These are phyloP conservation scores for Ooceraea biroi DNA, from an alignment of 1,140 invertebrate species.

Conservation along the genomic window DNA sequence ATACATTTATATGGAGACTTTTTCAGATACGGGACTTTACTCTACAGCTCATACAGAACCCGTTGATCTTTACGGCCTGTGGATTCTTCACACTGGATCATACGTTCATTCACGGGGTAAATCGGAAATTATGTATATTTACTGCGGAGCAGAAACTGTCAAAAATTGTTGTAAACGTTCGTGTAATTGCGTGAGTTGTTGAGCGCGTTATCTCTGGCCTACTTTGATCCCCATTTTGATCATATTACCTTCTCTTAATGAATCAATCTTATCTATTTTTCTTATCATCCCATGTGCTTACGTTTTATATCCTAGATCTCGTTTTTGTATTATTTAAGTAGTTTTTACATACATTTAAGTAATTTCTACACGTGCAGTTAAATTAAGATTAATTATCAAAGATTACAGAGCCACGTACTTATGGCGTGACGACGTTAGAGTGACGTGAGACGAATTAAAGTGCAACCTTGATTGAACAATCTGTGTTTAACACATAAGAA, in stretches of 20 bases:
- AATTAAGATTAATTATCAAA: constrained; percentile 3
- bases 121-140: background rate
- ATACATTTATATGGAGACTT: background rate
- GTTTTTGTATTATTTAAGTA: too few species aligned
- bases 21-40: constrained; percentile 76
- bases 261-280: background rate
- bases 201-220: background rate
- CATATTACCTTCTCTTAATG: background rate
- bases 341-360: too few species aligned
- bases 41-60: constrained; percentile 75
- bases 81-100: constrained; percentile 77
- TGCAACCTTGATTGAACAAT: background rate
- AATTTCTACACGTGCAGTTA: background rate
- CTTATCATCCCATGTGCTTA: background rate
- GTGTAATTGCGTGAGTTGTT: background rate
- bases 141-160: background rate
- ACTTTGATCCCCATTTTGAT: background rate
- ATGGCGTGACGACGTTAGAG: background rate
- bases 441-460: background rate
- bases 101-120: constrained; percentile 73
- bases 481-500: background rate
- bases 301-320: background rate
- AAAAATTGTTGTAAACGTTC: background rate
- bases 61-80: constrained; percentile 74
- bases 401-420: background rate